phyloP scores from a whole-genome alignment of 2,888 invertebrate genomes.

The Cheilosia urbana region DNA sequence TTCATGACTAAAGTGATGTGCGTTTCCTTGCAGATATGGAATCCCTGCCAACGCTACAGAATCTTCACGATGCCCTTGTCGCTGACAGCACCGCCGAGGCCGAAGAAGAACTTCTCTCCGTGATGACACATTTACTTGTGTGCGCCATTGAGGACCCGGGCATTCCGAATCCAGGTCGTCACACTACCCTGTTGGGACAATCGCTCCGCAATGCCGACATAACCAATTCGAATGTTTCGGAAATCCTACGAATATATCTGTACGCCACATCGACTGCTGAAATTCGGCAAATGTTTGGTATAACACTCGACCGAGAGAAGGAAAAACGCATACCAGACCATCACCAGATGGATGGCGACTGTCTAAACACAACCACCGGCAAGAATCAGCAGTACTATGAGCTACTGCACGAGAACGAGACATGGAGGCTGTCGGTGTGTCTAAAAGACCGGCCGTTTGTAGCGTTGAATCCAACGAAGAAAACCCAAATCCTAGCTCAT shows the following conservation, averaged over 20 bases:
- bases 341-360: conserved; percentile 89
- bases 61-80: conserved; percentile 93
- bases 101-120: conserved; percentile 93
- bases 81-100: conserved; percentile 90
- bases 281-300: conserved; percentile 90
- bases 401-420: conserved; percentile 89
- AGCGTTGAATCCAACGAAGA: conserved; percentile 92
- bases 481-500: conserved; percentile 94
- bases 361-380: conserved; percentile 87
- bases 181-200: conserved; percentile 95
- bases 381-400: conserved; percentile 93
- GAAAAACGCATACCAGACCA: conserved; percentile 93
- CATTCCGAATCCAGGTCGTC: conserved; percentile 94
- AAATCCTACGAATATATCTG: conserved; percentile 95
- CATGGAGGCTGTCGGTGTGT: conserved; percentile 91
- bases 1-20: not conserved
- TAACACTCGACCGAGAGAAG: conserved; percentile 92
- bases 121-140: conserved; percentile 94
- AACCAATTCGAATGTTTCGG: conserved; percentile 95
- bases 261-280: conserved; percentile 95
- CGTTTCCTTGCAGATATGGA: conserved; percentile 88
- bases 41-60: conserved; percentile 92
- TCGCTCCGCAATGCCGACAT: conserved; percentile 95
- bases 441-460: conserved; percentile 94
- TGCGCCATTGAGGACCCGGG: conserved; percentile 98